Conservation (phyloP, 2,888 invertebrate species). For the Philonicus albiceps region DNA sequence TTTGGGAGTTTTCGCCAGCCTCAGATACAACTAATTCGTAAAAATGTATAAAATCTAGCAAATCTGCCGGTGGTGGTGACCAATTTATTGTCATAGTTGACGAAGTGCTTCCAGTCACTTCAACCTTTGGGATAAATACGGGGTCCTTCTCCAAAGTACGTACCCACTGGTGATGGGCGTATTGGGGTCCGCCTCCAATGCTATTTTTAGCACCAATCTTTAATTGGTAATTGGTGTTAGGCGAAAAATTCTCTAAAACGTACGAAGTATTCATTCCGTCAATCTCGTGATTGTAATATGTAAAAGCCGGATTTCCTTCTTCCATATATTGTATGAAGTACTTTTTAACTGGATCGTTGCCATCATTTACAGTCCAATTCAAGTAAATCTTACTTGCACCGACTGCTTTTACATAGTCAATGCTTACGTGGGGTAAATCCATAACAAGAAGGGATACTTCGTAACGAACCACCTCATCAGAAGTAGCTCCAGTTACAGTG, state of each 20-base stretch:
- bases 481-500: slow-evolving; percentile 59
- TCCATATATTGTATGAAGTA: slow-evolving; percentile 69
- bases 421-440: slow-evolving; percentile 74
- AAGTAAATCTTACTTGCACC: slow-evolving; percentile 78
- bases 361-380: slow-evolving; percentile 83
- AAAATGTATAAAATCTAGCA: slow-evolving; percentile 77
- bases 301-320: slow-evolving; percentile 67
- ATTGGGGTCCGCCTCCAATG: slow-evolving; percentile 68
- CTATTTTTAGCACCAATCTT: slow-evolving; percentile 73
- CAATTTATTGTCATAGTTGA: slow-evolving; percentile 85
- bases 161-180: slow-evolving; percentile 66
- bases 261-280: slow-evolving; percentile 72
- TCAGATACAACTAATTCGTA: slow-evolving; percentile 74
- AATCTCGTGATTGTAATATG: slow-evolving; percentile 69
- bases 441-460: slow-evolving; percentile 69
- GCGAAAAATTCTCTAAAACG: slow-evolving; percentile 72
- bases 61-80: slow-evolving; percentile 72
- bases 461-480: slow-evolving; percentile 59
- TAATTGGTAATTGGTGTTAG: slow-evolving; percentile 73
- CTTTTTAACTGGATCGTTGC: slow-evolving; percentile 73
- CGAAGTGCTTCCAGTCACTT: slow-evolving; percentile 71
- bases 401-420: slow-evolving; percentile 78
- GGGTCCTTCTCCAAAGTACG: slow-evolving; percentile 77
- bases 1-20: slow-evolving; percentile 65
- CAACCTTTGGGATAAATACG: slow-evolving; percentile 78